Base-by-base conservation (phyloP, 2,113 vertebrate species). In the Anthoscopus minutus region DNA sequence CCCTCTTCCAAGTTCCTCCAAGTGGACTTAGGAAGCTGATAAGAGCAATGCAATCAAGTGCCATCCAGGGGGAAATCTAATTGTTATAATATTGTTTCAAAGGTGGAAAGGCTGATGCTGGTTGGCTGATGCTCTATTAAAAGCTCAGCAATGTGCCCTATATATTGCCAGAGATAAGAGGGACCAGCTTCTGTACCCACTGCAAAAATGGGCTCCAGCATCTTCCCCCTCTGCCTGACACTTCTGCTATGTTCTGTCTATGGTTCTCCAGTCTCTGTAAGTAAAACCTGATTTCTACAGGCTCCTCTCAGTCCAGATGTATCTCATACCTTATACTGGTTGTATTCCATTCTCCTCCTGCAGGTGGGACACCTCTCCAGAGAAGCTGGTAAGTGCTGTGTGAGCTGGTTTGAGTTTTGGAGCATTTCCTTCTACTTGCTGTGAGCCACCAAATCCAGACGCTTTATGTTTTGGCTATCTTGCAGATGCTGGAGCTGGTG, bases 351-450 rank as follows among this genome's bases (percentile, higher is more conserved):
- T 94, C 71, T 90, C 85, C 94, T 97, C 51, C n/a, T n/a, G n/a
- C 93, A 98, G 98, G 95, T 96, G 12, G 25, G 20, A 4, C 65
- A 62, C 11, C 35, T 35, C 85, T 78, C 83, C 20, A 8, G 64
- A 9, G 88, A 27, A 87, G 45, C 85, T 70, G 96, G 98, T 98
- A 96, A 98, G 98, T 67, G 38, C 11, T 53, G 28, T 45, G 16
- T 76, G 22, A 74, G 40, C 53, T 79, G 35, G 11, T 87, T 31
- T 35, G 69, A 67, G n/a, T 64, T 70, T 24, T 50, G 40, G 84
- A 73, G 37, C 11, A 23, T 88, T 71, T 93, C n/a, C 7, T 64
- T 92, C 64, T 51, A 8, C 67, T 83, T 77, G 20, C 19, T 64
- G 15, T 66, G 91, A 54, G 13, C 40, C 60, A 61, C 19, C 54